Evolutionary conservation across 2,113 vertebrate species (phyloP).

Genomic region (Dryoscopus gambensis): DNA sequence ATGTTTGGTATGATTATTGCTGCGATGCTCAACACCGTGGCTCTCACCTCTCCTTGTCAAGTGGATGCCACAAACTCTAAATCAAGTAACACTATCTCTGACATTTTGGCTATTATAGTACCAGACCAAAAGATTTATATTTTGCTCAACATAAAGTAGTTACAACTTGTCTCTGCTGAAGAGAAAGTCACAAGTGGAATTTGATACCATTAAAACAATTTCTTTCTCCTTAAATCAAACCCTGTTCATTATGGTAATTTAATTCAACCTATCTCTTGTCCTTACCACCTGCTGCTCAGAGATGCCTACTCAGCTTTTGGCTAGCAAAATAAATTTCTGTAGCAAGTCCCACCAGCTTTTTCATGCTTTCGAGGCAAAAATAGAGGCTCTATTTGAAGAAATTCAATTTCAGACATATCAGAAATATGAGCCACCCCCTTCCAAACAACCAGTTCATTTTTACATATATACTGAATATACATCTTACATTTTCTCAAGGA

Average conservation of each 20-base stretch:
- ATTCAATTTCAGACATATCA: background rate
- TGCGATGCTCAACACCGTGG: fast-evolving
- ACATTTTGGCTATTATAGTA: background rate
- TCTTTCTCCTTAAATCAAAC: background rate
- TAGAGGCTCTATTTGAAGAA: conserved; percentile 1
- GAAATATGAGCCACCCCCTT: background rate
- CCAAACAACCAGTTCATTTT: background rate
- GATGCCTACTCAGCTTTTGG: conserved; percentile 31
- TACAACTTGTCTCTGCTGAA: background rate
- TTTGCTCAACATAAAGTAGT: background rate
- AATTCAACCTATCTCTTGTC: background rate
- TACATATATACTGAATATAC: background rate
- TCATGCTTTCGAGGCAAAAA: conserved; percentile 12
- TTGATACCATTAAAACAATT: background rate
- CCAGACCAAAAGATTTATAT: background rate
- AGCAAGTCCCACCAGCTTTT: background rate
- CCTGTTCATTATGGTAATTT: background rate
- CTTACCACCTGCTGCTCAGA: conserved; percentile 11
- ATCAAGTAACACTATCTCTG: background rate
- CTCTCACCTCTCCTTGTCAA: background rate
- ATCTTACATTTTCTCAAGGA: background rate
- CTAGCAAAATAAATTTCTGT: background rate
- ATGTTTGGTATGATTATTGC: background rate
- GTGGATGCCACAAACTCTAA: background rate
- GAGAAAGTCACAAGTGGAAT: conserved; percentile 14